Conservation (phyloP, 2,113 vertebrate species). For the Gymnorhina tibicen region DNA sequence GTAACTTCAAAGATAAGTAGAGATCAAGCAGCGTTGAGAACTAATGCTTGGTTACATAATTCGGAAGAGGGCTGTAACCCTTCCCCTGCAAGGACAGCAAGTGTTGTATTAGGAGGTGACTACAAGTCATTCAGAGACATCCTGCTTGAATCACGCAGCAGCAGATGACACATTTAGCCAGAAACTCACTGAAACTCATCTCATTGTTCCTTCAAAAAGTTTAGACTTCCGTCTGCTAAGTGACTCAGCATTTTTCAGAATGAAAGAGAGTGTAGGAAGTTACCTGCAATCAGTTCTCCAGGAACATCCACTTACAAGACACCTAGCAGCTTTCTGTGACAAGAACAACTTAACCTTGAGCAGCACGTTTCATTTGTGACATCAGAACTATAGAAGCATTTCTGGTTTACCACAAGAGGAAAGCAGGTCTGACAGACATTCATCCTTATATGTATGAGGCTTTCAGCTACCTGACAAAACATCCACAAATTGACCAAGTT, state of each 20-base stretch:
- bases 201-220: background rate
- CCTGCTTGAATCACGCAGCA: background rate
- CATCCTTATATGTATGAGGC: background rate
- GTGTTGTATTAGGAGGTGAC: background rate
- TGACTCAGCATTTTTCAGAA: background rate
- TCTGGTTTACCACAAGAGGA: background rate
- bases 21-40: background rate
- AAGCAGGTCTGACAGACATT: background rate
- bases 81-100: background rate
- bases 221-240: background rate
- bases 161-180: background rate
- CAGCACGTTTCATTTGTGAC: background rate
- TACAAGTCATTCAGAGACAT: background rate
- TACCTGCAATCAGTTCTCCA: background rate
- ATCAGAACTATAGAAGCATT: background rate
- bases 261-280: background rate
- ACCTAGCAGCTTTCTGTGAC: background rate
- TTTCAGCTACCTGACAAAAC: background rate
- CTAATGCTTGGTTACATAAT: background rate
- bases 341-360: background rate
- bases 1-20: background rate
- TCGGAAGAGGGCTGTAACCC: background rate
- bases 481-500: background rate
- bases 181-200: background rate
- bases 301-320: background rate